Evolutionary conservation across 1,140 invertebrate genomes (phyloP).

Genomic region (Cydia amplana): DNA sequence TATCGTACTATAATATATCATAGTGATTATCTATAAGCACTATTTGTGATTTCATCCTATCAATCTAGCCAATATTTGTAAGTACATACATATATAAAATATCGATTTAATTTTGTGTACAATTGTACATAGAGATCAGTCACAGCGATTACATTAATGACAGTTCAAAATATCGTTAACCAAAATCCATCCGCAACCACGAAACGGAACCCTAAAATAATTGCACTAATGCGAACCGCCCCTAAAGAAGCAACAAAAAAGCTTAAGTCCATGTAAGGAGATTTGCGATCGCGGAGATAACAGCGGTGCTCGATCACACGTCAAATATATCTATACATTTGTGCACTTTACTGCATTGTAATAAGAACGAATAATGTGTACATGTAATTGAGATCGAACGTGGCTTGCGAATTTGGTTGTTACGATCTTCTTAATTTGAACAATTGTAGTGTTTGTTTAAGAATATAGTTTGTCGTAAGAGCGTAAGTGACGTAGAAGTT

Average conservation of each 20-base stretch:
- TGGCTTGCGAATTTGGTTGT: neutral
- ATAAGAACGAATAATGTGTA: neutral
- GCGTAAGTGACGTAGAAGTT: neutral
- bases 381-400: neutral
- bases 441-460: neutral
- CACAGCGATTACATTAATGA: too few relatives aligned
- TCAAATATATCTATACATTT: neutral
- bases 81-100: too few relatives aligned
- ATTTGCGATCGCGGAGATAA: constrained; percentile 9
- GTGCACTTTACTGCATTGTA: neutral
- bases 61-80: too few relatives aligned
- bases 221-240: constrained; percentile 23
- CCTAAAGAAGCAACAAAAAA: constrained; percentile 5
- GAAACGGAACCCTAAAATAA: constrained; percentile 19
- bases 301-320: neutral
- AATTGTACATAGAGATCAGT: too few relatives aligned
- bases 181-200: neutral
- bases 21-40: too few relatives aligned
- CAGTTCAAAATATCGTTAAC: neutral
- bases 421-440: neutral
- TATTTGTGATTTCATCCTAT: too few relatives aligned
- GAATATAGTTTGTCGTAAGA: neutral
- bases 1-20: too few relatives aligned
- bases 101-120: too few relatives aligned
- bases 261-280: constrained; percentile 20